phyloP scores from a whole-genome alignment of 2,113 vertebrate species.

The Romanogobio albipinnatus region DNA sequence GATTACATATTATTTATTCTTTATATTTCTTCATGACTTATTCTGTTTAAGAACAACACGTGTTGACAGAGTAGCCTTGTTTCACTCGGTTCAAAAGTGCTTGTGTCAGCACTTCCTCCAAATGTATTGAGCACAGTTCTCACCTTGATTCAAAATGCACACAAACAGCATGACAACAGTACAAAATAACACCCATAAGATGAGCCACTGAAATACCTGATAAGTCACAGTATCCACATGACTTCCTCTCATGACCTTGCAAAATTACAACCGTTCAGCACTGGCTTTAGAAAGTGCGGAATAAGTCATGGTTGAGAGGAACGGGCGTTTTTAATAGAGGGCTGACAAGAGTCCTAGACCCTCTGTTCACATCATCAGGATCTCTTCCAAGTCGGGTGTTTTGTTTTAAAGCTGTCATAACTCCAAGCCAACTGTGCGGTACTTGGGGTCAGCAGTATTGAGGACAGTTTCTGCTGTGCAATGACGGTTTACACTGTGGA shows the following conservation, averaged over 20 bases:
- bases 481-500: constrained; percentile 44
- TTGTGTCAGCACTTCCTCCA: constrained; percentile 39
- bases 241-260: not conserved
- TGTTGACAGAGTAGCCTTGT: too few species aligned
- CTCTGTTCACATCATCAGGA: constrained; percentile 20
- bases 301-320: constrained; percentile 18
- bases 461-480: not conserved
- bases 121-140: not conserved
- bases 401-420: constrained; percentile 59
- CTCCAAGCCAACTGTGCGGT: not conserved
- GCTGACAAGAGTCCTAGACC: not conserved
- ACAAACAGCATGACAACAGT: not conserved
- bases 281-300: constrained; percentile 20
- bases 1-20: not conserved
- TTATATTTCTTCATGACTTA: not conserved
- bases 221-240: not conserved
- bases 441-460: constrained; percentile 33
- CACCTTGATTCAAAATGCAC: constrained; percentile 16
- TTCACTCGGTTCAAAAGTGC: not conserved
- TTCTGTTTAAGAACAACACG: not conserved
- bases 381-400: constrained; percentile 28
- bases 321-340: not conserved
- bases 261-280: not conserved
- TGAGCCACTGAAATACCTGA: constrained; percentile 22
- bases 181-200: constrained; percentile 33